Conservation (phyloP, 2,797 vertebrate species). For the Gymnocypris eckloni region DNA sequence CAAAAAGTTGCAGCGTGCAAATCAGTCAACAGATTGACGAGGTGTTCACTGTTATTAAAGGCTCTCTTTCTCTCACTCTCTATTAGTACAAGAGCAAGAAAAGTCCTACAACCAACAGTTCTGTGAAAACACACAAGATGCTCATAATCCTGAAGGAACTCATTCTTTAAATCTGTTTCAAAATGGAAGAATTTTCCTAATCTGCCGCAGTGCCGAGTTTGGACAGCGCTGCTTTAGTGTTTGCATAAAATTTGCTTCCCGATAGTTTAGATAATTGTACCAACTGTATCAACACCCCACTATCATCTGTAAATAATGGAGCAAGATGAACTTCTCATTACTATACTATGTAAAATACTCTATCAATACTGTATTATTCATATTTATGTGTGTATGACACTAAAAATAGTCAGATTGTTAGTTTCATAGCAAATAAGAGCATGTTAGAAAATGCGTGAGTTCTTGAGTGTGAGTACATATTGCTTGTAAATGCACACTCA, state of each 20-base stretch:
- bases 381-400: not conserved
- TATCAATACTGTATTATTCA: not conserved
- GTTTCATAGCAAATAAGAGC: not conserved
- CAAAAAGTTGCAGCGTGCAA: conserved; percentile 23
- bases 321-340: not conserved
- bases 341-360: not conserved
- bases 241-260: conserved; percentile 9
- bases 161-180: conserved; percentile 20
- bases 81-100: conserved; percentile 16
- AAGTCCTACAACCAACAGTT: conserved; percentile 3
- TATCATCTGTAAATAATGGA: not conserved
- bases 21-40: conserved; percentile 25
- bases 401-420: not conserved
- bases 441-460: conserved; percentile 5
- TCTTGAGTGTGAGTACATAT: conserved; percentile 8
- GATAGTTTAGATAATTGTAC: conserved; percentile 20
- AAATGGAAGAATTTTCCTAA: conserved; percentile 17
- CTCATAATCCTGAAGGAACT: conserved; percentile 15
- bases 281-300: not conserved
- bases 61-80: conserved; percentile 24
- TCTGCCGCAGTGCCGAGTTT: not conserved
- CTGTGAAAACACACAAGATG: conserved; percentile 21
- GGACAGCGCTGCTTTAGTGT: not conserved
- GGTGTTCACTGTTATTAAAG: not conserved
- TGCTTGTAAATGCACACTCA: conserved; percentile 2